Conservation (phyloP, 1,140 invertebrate species). For the Heterodera schachtii region DNA sequence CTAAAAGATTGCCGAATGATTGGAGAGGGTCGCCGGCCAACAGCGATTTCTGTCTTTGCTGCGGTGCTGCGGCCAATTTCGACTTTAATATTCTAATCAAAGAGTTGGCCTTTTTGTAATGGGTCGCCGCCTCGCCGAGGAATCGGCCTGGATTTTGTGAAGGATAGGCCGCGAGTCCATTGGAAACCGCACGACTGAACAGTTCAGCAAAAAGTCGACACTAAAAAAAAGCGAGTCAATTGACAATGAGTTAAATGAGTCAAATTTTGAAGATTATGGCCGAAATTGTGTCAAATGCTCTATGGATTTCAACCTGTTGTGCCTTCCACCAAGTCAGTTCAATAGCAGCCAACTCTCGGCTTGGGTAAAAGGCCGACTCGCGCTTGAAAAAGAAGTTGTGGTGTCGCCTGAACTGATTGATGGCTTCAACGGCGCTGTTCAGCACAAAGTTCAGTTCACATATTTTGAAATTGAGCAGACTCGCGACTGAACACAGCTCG, state of each 20-base stretch:
- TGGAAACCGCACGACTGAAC: constrained; percentile 41
- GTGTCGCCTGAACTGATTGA: constrained; percentile 46
- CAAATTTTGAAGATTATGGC: too few relatives aligned
- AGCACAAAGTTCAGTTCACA: constrained; percentile 49
- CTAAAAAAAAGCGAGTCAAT: constrained; percentile 34
- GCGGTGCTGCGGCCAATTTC: constrained; percentile 12
- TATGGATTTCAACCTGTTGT: constrained; percentile 37
- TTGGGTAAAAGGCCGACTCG: constrained; percentile 36
- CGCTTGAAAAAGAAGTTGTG: constrained; percentile 45
- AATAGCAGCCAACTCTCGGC: constrained; percentile 41
- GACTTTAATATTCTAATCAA: constrained; percentile 30
- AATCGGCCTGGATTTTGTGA: constrained; percentile 53
- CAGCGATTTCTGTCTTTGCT: not conserved
- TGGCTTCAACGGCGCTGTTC: constrained; percentile 40
- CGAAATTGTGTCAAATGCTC: too few relatives aligned
- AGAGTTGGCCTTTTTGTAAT: constrained; percentile 36
- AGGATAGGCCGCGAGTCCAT: constrained; percentile 51
- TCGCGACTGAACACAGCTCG: constrained; percentile 34
- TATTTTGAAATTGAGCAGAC: constrained; percentile 51
- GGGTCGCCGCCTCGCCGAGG: constrained; percentile 42
- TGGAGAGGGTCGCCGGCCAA: constrained; percentile 27
- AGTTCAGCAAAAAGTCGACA: constrained; percentile 52
- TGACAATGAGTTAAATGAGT: constrained; percentile 3
- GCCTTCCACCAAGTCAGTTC: constrained; percentile 49
- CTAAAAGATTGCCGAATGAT: constrained; percentile 20